These are phyloP conservation scores for Leucophora obtusa DNA, from an alignment of 2,888 invertebrate species.

Conservation along the genomic window DNA sequence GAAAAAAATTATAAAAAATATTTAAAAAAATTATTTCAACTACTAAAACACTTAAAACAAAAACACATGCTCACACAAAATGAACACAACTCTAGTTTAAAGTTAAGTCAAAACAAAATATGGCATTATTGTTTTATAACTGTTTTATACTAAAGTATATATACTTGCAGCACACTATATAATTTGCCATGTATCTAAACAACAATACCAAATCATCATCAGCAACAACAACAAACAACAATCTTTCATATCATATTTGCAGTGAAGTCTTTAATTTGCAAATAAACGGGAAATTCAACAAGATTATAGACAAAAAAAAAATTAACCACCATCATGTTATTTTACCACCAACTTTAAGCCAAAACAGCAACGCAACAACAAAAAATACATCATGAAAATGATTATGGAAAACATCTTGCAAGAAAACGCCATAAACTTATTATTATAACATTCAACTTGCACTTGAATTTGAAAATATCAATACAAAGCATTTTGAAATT, in stretches of 20 bases:
- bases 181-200: conserved; percentile 2
- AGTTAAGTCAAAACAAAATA: background rate
- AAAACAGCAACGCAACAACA: background rate
- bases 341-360: background rate
- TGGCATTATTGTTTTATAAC: background rate
- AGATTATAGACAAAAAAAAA: conserved; percentile 34
- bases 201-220: background rate
- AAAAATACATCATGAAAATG: background rate
- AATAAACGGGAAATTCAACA: conserved; percentile 57
- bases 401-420: background rate
- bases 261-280: conserved; percentile 51
- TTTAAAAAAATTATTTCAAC: background rate
- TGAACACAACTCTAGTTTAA: background rate
- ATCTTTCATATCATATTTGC: conserved; percentile 9
- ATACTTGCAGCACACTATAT: background rate
- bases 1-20: background rate
- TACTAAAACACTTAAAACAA: background rate
- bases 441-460: conserved; percentile 63
- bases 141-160: background rate
- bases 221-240: background rate
- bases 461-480: conserved; percentile 52
- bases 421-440: conserved; percentile 39
- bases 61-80: background rate
- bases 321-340: background rate
- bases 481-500: background rate